Base-by-base conservation (phyloP, 2,888 invertebrate species). In the Diplolepis rosae region DNA sequence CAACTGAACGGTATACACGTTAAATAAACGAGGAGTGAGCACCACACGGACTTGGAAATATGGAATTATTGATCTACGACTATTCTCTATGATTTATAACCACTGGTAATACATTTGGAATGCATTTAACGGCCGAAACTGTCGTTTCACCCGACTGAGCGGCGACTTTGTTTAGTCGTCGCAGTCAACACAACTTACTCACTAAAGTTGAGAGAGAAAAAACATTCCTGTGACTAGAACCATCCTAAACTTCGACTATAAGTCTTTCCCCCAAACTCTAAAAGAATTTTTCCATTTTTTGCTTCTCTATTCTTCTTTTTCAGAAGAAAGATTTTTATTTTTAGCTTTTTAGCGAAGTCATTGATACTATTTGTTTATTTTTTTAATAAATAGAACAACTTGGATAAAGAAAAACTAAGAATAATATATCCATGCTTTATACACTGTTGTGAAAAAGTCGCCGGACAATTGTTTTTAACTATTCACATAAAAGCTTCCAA, bases 51-150 rank as follows among this genome's bases (percentile, higher is more conserved):
- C 74, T 78, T 75, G 77, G 79, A 80, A 82, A 81, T 84, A 85
- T 84, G 84, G 81, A 85, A 85, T 85, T 86, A 87, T 87, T 86
- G 86, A 87, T 87, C 84, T 84, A 84, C 81, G 83, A 79, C 82
- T 81, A 81, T 81, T 81, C n/a, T 72, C 78, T 73, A 79, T 80
- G 83, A 87, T 87, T 87, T 86, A 85, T 84, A 82, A 80, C 80
- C 79, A 76, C 80, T 83, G 83, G 83, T 85, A 86, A 86, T 86
- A 84, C 84, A 85, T 86, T 83, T 80, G 84, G 82, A 84, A 86
- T 85, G 83, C 84, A 82, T 85, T 85, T 85, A 81, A 86, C 83
- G 81, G 82, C 77, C 76, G 80, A 78, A 83, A 82, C 79, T 75
- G 77, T 73, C 75, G 76, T 75, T 73, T 74, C 71, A 69, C 75